These are phyloP conservation scores for Centroberyx gerrardi DNA, from an alignment of 2,797 vertebrate species.

Conservation along the genomic window DNA sequence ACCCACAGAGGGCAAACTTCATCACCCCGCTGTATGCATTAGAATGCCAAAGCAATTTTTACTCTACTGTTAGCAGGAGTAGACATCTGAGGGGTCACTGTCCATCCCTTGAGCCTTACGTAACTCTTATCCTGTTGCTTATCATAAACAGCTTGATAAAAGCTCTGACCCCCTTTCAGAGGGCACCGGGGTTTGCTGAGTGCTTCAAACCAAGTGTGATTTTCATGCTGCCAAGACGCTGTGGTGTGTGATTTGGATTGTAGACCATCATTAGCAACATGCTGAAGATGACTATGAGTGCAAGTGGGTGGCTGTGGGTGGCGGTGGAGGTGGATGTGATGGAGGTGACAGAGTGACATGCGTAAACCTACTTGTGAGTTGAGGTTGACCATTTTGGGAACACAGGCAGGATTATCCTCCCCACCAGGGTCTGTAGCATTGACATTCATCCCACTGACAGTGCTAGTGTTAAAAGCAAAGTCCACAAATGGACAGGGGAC, in stretches of 20 bases:
- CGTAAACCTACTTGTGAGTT: conserved; percentile 91
- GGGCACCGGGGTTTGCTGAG: conserved; percentile 20
- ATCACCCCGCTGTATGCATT: conserved; percentile 27
- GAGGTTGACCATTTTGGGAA: conserved; percentile 92
- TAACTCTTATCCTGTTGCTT: conserved; percentile 12
- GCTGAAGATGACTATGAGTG: conserved; percentile 61
- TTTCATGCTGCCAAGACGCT: conserved; percentile 58
- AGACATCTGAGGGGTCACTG: conserved; percentile 30
- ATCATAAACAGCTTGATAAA: conserved; percentile 42
- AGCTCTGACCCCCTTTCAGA: conserved; percentile 14
- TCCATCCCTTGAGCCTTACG: conserved; percentile 18
- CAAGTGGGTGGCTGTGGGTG: conserved; percentile 52
- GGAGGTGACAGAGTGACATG: conserved; percentile 39
- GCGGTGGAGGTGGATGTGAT: conserved; percentile 54
- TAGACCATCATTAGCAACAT: conserved; percentile 65
- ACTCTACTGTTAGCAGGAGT: conserved; percentile 8
- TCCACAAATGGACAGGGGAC: conserved; percentile 89
- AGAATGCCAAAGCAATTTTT: conserved; percentile 47
- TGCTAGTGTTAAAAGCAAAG: conserved; percentile 59
- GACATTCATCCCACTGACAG: conserved; percentile 69
- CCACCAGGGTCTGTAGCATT: conserved; percentile 80
- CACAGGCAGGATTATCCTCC: conserved; percentile 80
- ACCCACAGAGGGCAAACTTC: conserved; percentile 35
- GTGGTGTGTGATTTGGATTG: conserved; percentile 12
- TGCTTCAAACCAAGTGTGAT: conserved; percentile 61